A percentile compares a stretch with the other conserved stretches of the same genome.
These are phyloP conservation scores for Holotrichia oblita DNA, from an alignment of 1,140 invertebrate genomes.

Conservation along the genomic window DNA sequence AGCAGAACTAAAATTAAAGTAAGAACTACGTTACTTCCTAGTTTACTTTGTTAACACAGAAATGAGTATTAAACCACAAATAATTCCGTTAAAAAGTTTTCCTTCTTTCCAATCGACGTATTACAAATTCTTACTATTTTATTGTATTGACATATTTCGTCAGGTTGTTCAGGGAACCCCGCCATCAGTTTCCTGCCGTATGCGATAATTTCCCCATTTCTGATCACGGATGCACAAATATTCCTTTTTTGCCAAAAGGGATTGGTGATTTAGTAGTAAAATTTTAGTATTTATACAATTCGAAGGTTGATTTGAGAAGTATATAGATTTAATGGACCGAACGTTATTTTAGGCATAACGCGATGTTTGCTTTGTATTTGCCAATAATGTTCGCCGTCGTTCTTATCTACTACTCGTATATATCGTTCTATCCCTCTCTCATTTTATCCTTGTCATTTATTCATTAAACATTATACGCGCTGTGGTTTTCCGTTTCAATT, in stretches of 20 bases:
- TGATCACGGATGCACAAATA: background rate
- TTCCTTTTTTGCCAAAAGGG: background rate
- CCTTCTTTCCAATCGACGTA: background rate
- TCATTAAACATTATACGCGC: slow-evolving; percentile 18
- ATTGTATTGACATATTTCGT: slow-evolving; percentile 5
- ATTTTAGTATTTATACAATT: slow-evolving; percentile 22
- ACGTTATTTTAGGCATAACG: slow-evolving; percentile 19
- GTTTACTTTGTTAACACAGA: too few relatives aligned
- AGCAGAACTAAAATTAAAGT: too few relatives aligned
- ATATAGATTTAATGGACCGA: background rate
- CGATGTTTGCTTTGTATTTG: slow-evolving; percentile 17
- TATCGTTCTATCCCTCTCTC: background rate
- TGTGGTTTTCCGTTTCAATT: slow-evolving; percentile 31
- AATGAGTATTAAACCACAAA: too few relatives aligned
- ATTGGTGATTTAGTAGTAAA: background rate
- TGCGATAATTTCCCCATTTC: slow-evolving; percentile 19
- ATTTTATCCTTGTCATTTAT: background rate
- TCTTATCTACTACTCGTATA: slow-evolving; percentile 7
- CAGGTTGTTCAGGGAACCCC: slow-evolving; percentile 19
- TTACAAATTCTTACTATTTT: slow-evolving; percentile 3
- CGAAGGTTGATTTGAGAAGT: slow-evolving; percentile 21
- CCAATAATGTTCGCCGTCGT: slow-evolving; percentile 1
- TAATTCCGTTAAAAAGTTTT: background rate
- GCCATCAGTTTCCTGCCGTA: background rate
- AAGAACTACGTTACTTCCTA: too few relatives aligned